These are phyloP conservation scores for Leptinotarsa tumamoca DNA, from an alignment of 2,888 invertebrate genomes.

Conservation along the genomic window DNA sequence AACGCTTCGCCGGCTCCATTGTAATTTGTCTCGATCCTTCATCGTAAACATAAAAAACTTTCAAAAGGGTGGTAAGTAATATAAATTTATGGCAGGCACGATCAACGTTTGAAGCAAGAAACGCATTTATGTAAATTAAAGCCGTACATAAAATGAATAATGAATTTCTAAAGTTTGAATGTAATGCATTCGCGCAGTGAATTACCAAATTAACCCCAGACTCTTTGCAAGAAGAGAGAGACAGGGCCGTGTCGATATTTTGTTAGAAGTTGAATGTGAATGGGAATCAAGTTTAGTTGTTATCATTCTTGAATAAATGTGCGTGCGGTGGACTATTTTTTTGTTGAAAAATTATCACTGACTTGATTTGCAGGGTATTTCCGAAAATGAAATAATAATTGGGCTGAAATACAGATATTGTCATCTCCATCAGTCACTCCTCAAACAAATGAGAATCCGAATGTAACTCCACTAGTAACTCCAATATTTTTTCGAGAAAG, in stretches of 20 bases:
- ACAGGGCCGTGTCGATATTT: conserved; percentile 6
- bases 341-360: too few relatives aligned
- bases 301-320: too few relatives aligned
- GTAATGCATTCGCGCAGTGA: conserved; percentile 57
- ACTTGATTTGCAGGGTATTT: too few relatives aligned
- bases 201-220: conserved; percentile 58
- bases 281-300: too few relatives aligned
- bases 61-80: conserved; percentile 35
- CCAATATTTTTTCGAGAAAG: too few relatives aligned
- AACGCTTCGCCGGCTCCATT: conserved; percentile 8
- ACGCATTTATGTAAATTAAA: conserved; percentile 56
- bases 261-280: background rate
- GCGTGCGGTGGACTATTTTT: too few relatives aligned
- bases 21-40: conserved; percentile 20
- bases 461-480: too few relatives aligned
- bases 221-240: conserved; percentile 6
- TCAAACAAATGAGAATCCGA: too few relatives aligned
- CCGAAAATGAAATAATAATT: too few relatives aligned
- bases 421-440: too few relatives aligned
- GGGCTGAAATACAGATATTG: too few relatives aligned
- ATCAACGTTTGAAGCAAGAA: conserved; percentile 53
- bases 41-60: conserved; percentile 24
- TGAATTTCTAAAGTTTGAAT: conserved; percentile 56
- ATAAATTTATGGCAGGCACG: conserved; percentile 51
- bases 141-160: conserved; percentile 57